Evolutionary conservation across 2,113 vertebrate genomes (phyloP), one percentile per base, ranked within the genome.

Genomic region (Psophia crepitans): DNA sequence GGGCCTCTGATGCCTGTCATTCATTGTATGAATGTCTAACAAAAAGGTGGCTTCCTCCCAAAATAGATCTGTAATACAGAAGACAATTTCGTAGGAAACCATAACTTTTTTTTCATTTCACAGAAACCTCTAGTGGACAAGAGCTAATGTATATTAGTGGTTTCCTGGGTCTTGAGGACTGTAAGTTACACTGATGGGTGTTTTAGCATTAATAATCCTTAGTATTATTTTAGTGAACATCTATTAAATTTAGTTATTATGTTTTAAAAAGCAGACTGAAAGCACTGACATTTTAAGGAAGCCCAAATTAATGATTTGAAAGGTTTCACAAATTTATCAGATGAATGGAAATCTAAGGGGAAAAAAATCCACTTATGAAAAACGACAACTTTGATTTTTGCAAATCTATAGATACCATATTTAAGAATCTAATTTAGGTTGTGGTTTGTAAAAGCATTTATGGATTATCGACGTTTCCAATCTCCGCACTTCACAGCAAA

Each of bases 401-500:
- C 16, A 95, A 46, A 86, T 96, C 92, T 88, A 91, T 81, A 96
- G 95, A 96, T 97, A 96, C 33, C 58, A 41, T 93, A 93, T 91
- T 97, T 97, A 97, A 95, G 70, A 90, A 89, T 97, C 96, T 94
- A 92, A 95, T 96, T 96, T 95, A 93, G 39, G 68, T 82, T 92
- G 87, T 95, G 71, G 49, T 78, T 95, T 14, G 27, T 82, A 74
- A 93, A 97, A 97, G 81, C 53, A 19, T 96, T 95, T 97, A 88
- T 95, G 78, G 95, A 96, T 96, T 98, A 97, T 92, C 97, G 96
- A 93, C 94, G 89, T 97, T 97, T 98, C 93, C 86, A 92, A 74
- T 96, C 87, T 97, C 65, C 11, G 17, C 39, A 89, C 86, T 96
- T 88, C 76, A 88, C 65, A 85, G 82, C 22, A 28, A 90, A 97